Evolutionary conservation across 2,888 invertebrate species (phyloP), one percentile per base, ranked within the genome.

Genomic region (Tuta absoluta): DNA sequence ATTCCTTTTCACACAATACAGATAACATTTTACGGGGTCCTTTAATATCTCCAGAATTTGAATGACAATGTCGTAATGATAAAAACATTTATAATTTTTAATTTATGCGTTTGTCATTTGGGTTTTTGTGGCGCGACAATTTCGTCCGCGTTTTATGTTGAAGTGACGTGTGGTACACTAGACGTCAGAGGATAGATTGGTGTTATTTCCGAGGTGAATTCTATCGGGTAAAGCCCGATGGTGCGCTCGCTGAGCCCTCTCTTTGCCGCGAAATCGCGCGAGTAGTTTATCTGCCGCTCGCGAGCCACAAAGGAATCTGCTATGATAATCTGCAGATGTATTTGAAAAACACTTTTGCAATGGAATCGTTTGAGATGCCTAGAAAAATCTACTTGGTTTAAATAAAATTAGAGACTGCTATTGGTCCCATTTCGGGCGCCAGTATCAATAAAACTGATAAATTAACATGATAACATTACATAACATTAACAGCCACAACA

Each of bases 191-290:
- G 38, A 38, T 69, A 63, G 66, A 61, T 66, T 61, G 64, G 73
- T 73, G 69, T 69, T 69, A 80, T 82, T 75, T 82, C 80, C 79
- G 77, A 80, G 77, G 84, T 84, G 86, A 87, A 87, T 86, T 86
- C 85, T 81, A 84, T 87, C 79, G 85, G 87, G 89, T 89, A 87
- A 88, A 88, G 85, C 85, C 79, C 75, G 76, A 78, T 80, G 74
- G 74, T 73, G 76, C 82, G 81, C 81, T 74, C 76, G 78, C 73
- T 89, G 90, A 90, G 88, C 89, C 83, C 85, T 90, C 90, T 90
- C 89, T 90, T 89, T 91, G 85, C 82, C 72, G 82, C 79, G 82
- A 86, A 88, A 87, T 87, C 86, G 88, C 78, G 84, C 80, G 82
- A 85, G 83, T 84, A 87, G 86, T 88, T 87, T 89, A 89, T 89